These are phyloP conservation scores for Lanistes nyassanus DNA, from an alignment of 1,140 invertebrate genomes.

Conservation along the genomic window DNA sequence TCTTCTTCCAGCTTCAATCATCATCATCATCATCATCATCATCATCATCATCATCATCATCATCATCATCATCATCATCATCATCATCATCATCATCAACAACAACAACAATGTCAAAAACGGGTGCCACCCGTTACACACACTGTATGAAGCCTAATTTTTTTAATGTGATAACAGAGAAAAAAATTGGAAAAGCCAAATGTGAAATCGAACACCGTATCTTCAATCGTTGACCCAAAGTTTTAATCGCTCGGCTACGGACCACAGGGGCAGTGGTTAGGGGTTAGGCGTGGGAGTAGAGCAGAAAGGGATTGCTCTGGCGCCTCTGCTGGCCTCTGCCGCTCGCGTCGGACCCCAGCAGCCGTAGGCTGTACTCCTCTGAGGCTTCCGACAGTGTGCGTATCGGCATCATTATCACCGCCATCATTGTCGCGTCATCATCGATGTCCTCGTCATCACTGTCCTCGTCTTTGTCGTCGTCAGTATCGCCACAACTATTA, in stretches of 20 bases:
- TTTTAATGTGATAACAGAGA: too few relatives aligned
- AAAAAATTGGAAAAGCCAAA: too few relatives aligned
- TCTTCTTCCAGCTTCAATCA: neutral
- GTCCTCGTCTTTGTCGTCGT: slow-evolving; percentile 8
- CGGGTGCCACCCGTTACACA: too few relatives aligned
- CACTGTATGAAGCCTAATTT: too few relatives aligned
- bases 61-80: slow-evolving; percentile 12
- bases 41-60: slow-evolving; percentile 13
- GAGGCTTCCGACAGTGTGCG: neutral
- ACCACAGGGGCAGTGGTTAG: too few relatives aligned
- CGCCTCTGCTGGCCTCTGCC: too few relatives aligned
- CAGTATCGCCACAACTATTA: neutral
- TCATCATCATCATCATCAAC: slow-evolving; percentile 3
- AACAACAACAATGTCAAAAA: too few relatives aligned
- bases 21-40: neutral
- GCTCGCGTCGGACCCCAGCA: neutral
- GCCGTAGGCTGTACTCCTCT: slow-evolving; percentile 3
- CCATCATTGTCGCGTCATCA: neutral
- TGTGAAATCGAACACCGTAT: neutral
- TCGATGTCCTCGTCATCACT: neutral
- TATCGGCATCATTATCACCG: neutral
- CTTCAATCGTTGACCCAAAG: neutral
- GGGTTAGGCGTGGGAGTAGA: too few relatives aligned
- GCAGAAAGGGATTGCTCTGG: too few relatives aligned
- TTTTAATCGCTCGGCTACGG: too few relatives aligned